Base-by-base conservation (phyloP, 2,797 vertebrate species). In the Silurus aristotelis region DNA sequence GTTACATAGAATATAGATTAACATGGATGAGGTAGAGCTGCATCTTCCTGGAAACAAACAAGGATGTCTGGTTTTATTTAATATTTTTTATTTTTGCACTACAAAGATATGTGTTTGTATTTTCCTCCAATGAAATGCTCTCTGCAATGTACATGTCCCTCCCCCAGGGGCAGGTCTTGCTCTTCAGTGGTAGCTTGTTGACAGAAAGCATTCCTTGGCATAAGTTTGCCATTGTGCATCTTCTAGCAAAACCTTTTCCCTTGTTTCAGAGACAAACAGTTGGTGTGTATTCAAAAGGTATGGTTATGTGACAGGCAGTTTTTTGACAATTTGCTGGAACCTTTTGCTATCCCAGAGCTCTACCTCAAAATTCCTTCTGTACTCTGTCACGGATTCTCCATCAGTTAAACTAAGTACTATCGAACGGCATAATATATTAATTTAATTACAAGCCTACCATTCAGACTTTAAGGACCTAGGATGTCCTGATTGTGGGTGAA, bases 81-180 rank as follows among this genome's bases (percentile, higher is more conserved):
- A 3, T 38, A 38, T 2, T 31, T 31, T 31, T 31, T 38, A 3
- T 38, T 38, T 38, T 38, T 38, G 38, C 38, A 38, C 38, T 38
- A 38, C 38, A 38, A 38, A 38, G 3, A n/a, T n/a, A 38, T 38
- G 38, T 38, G 38, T 38, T 38, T 38, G 38, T 66, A 25, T 25
- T 10, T 25, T 64, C 9, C 4, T 64, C n/a, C n/a, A n/a, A 64
- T 64, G n/a, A 64, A 64, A 64, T 66, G 64, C 13, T 5, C n/a
- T 66, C 25, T 66, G 6, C n/a, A 27, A 27, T 13, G 10, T 66
- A 15, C 64, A 66, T 66, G 64, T 27, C n/a, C 64, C 25, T 5
- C 64, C 64, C 20, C 64, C 64, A 66, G 64, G 25, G 64, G 64
- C 64, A 66, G 25, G 64, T 66, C n/a, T 66, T 66, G n/a, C n/a